Base-by-base conservation (phyloP, 2,797 vertebrate species). In the Heteromormyrus szaboi region DNA sequence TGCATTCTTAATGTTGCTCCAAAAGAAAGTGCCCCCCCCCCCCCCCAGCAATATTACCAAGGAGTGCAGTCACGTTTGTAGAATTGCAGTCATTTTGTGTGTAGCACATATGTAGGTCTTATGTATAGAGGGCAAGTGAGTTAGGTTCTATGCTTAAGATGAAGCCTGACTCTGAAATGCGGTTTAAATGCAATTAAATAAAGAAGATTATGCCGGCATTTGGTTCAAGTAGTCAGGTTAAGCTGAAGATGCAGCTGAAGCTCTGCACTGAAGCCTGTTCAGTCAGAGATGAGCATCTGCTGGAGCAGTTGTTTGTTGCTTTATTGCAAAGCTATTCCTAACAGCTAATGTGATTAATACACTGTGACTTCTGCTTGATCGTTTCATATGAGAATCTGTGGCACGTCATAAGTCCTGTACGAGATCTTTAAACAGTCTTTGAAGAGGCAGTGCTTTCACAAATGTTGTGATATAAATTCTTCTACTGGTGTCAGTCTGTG, bases 181-280 rank as follows among this genome's bases (percentile, higher is more conserved):
- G 62, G 33, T 19, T 46, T n/a, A 83, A 9, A 33, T 44, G 25
- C 56, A 4, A 41, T 87, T 54, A 53, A 50, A 86, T 56, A 87
- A 46, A 87, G 33, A 53, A 44, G 85, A 87, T 87, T 62, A 62
- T n/a, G 8, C 85, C 2, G 2, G 85, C 54, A 87, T 87, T 62
- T 87, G 86, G 41, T 65, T 44, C 37, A 46, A 62, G 86, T 46
- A 25, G 41, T 87, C 50, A 51, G 85, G 56, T 87, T 65, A 65
- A 46, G 37, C 37, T 87, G 50, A 54, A 86, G 84, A 46, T 59
- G 9, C 62, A 62, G 2, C 56, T 44, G 37, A 87, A 46, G 86
- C 33, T 87, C 54, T 44, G 53, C 54, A 44, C 29, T 0, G 41
- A 87, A 65, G 33, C 33, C 56, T 25, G 25, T 86, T 56, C 84